Conservation (phyloP, 2,113 vertebrate genomes). For the Motacilla alba region DNA sequence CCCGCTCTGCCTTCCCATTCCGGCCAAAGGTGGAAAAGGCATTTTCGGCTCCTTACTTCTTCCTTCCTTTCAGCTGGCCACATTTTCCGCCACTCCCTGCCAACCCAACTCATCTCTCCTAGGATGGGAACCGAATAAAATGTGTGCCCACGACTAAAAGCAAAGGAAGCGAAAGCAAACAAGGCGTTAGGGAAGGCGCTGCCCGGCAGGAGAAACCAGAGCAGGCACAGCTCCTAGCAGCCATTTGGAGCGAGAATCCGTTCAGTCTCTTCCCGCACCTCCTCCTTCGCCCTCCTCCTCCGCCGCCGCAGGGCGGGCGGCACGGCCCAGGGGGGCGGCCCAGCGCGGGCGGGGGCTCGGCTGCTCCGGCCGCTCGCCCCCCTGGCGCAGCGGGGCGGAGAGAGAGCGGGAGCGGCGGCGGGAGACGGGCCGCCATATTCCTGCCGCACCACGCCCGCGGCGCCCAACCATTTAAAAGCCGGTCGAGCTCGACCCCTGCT, state of each 20-base stretch:
- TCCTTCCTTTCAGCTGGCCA: background rate
- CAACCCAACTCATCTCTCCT: background rate
- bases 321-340: background rate
- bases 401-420: background rate
- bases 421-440: conserved; percentile 74
- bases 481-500: background rate
- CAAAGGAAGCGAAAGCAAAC: background rate
- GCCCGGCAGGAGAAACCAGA: background rate
- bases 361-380: background rate
- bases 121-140: background rate
- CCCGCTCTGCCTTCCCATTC: background rate
- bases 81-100: background rate
- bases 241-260: background rate
- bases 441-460: conserved; percentile 71
- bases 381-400: background rate
- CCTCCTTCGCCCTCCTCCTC: background rate
- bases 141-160: background rate
- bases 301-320: background rate
- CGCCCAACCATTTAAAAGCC: conserved; percentile 35
- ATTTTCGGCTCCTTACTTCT: background rate
- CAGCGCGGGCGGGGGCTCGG: background rate
- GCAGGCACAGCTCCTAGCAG: background rate
- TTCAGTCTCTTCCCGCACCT: fast-evolving
- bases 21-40: background rate
- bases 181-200: background rate